Base-by-base conservation (phyloP, 2,797 vertebrate species). In the Tauraco hartlaubi region DNA sequence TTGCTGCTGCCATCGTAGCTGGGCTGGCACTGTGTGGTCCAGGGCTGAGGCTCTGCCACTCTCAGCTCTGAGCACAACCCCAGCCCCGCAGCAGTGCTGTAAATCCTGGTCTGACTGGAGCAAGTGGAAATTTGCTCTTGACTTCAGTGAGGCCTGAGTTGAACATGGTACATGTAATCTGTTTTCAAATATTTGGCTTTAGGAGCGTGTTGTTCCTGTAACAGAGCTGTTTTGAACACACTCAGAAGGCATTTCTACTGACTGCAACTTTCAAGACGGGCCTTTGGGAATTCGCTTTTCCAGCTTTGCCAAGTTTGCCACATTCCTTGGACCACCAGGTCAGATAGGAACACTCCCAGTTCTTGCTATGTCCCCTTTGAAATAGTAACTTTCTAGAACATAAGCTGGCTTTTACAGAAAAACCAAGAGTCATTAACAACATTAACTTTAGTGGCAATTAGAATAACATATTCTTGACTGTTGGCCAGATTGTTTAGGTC, bases 241-340 rank as follows among this genome's bases (percentile, higher is more conserved):
- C 92, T 91, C 87, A 69, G 92, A 91, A 96, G 52, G 81, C 94
- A 89, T 82, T 96, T 91, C 78, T 95, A 79, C 92, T 77, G 81
- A 89, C 84, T 94, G 74, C 58, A 95, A 75, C 68, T 92, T 82
- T 95, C 58, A 89, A 81, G 90, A 51, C 12, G 3, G 74, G 25
- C 68, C 81, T 85, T 82, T 63, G 81, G 92, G 96, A 86, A 73
- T 94, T 96, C 4, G 9, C 52, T 91, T 91, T 84, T 71, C 77
- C 94, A 87, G 52, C 63, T 91, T 92, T 92, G 91, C 92, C 95
- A 95, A 94, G 78, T 96, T 95, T 94, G 84, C 92, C 92, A 84
- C 94, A 91, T 97, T 97, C 91, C 68, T 94, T 77, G 94, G 95
- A 93, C 92, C 91, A 96, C 94, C 91, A 72, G 92, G 87, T 95